Conservation (phyloP, 1,140 invertebrate genomes). For the Ceratitis capitata region DNA sequence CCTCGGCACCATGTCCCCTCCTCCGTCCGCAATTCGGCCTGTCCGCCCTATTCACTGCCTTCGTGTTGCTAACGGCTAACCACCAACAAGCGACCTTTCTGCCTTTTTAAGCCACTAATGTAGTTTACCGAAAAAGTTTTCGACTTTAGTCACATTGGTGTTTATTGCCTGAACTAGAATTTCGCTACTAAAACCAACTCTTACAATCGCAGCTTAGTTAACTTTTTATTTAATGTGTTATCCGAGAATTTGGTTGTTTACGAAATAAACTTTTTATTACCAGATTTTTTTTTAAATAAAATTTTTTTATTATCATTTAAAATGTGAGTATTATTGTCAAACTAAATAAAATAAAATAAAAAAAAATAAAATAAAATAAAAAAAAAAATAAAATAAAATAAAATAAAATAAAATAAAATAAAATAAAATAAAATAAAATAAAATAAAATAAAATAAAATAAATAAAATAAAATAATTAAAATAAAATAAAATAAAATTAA, state of each 20-base stretch:
- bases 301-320: too few species aligned
- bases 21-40: too few species aligned
- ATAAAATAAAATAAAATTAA: too few species aligned
- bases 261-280: neutral
- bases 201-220: neutral
- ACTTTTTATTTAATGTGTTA: neutral
- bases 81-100: neutral
- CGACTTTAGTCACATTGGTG: neutral
- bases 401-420: too few species aligned
- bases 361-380: too few species aligned
- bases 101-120: neutral
- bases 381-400: too few species aligned
- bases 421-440: too few species aligned
- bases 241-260: neutral
- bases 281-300: too few species aligned
- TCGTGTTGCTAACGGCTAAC: neutral
- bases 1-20: neutral
- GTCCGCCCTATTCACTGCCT: neutral
- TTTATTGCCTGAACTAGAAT: neutral
- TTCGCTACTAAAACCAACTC: neutral
- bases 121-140: conserved; percentile 26
- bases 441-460: too few species aligned
- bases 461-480: too few species aligned
- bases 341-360: too few species aligned
- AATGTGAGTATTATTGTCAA: too few species aligned